Percentiles rank a stretch among this genome's conserved stretches.
Conservation (phyloP, 2,113 vertebrate genomes). For the Sturnus vulgaris region DNA sequence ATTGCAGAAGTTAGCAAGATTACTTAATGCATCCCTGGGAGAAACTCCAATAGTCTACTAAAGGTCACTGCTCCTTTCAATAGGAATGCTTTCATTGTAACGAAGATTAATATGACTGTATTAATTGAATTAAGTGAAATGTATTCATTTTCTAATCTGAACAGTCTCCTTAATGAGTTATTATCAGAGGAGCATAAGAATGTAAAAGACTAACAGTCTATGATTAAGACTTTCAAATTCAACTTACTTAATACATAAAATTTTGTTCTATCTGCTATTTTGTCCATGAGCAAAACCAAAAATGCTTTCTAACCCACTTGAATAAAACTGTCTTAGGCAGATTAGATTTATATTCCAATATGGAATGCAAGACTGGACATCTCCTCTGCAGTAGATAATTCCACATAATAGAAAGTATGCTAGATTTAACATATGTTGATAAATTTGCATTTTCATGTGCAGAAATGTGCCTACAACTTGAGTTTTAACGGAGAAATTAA, state of each 20-base stretch:
- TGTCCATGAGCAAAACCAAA: background rate
- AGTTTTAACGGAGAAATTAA: background rate
- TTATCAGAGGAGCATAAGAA: background rate
- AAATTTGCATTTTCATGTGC: background rate
- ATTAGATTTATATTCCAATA: background rate
- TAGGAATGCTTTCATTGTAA: background rate
- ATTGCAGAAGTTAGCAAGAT: background rate
- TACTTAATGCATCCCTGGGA: background rate
- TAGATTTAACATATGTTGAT: background rate
- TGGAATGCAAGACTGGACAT: background rate
- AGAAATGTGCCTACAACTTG: background rate
- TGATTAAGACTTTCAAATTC: background rate
- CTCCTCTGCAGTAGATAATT: background rate
- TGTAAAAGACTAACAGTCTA: background rate
- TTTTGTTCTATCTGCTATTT: background rate
- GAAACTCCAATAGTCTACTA: background rate
- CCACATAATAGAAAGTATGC: background rate
- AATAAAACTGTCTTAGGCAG: background rate
- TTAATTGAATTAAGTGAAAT: slow-evolving; percentile 41
- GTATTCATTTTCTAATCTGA: background rate
- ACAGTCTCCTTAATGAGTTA: background rate
- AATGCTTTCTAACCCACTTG: background rate
- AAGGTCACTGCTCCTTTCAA: slow-evolving; percentile 8
- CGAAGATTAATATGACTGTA: background rate
- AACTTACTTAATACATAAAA: background rate